Base-by-base conservation (phyloP, 2,888 invertebrate genomes). In the Xestobium rufovillosum region DNA sequence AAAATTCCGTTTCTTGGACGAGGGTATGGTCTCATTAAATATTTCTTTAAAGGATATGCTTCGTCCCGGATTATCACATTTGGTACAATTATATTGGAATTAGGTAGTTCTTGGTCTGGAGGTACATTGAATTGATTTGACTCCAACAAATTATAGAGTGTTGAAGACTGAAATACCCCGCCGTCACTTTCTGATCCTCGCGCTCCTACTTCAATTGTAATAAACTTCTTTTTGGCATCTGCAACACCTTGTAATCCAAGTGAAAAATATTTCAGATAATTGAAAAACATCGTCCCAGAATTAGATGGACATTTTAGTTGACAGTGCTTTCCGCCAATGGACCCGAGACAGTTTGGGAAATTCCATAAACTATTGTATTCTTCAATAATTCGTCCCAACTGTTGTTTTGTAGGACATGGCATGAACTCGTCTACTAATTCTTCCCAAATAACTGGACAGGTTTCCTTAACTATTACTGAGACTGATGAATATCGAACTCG, bases 271-370 rank as follows among this genome's bases (percentile, higher is more conserved):
- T 29, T 35, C 29, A 29, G 29, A 35, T 29, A 16, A 35, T 19
- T 15, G 27, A 28, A 29, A 29, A 11, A 28, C 35, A 35, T 42
- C n/a, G n/a, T n/a, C n/a, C n/a, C n/a, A n/a, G n/a, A n/a, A 45
- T 49, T 39, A 38, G 31, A 31, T 36, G 44, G 44, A 28, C 35
- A 35, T 26, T 41, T 45, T 47, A 40, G 46, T 48, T 43, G 39
- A 14, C 43, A 27, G 29, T 47, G 43, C 36, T 47, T 45, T 16
- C 51, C 53, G 32, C 52, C 50, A 25, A 52, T 38, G 12, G 47
- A 44, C 26, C 50, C 51, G 11, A 35, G 26, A 31, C 39, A 42
- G 28, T 50, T 45, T 25, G 53, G 52, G 41, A 53, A 55, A 39
- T 50, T 52, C 34, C 48, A 43, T 38, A 42, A 43, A 44, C 16